These are phyloP conservation scores for Drosophila triauraria DNA, from an alignment of 1,140 invertebrate genomes.

Conservation along the genomic window DNA sequence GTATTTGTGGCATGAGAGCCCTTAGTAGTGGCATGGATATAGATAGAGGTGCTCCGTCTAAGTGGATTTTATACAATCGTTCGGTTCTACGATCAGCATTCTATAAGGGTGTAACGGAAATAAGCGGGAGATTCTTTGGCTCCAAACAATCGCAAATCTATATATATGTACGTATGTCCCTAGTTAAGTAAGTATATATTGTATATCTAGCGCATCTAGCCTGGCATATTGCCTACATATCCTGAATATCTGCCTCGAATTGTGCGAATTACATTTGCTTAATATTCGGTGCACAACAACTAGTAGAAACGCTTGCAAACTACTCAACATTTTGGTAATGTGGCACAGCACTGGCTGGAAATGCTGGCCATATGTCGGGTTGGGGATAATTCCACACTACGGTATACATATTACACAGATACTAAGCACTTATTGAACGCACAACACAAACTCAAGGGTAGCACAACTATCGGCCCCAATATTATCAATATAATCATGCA, in stretches of 20 bases:
- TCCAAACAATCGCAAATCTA: conserved; percentile 30
- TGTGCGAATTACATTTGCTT: conserved; percentile 54
- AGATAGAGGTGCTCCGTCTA: conserved; percentile 32
- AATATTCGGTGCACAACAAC: conserved; percentile 65
- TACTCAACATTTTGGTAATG: conserved; percentile 55
- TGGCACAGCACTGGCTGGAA: conserved; percentile 54
- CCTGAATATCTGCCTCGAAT: conserved; percentile 42
- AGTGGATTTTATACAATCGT: conserved; percentile 46
- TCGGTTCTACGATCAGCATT: conserved; percentile 38
- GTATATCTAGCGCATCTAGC: conserved; percentile 22
- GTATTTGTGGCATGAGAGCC: conserved; percentile 29
- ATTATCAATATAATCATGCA: conserved; percentile 39
- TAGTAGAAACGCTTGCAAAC: conserved; percentile 63
- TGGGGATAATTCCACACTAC: conserved; percentile 33
- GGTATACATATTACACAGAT: conserved; percentile 49
- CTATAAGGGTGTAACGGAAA: conserved; percentile 32
- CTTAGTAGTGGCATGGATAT: conserved; percentile 23
- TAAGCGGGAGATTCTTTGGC: conserved; percentile 7
- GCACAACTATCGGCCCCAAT: conserved; percentile 31
- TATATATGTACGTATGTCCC: conserved; percentile 5
- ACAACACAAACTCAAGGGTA: conserved; percentile 47
- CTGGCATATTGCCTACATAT: conserved; percentile 17
- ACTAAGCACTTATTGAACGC: conserved; percentile 58
- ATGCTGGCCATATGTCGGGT: conserved; percentile 48
- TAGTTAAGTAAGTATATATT: conserved; percentile 18